phyloP scores from a whole-genome alignment of 2,113 vertebrate genomes.

The Manacus vitellinus region DNA sequence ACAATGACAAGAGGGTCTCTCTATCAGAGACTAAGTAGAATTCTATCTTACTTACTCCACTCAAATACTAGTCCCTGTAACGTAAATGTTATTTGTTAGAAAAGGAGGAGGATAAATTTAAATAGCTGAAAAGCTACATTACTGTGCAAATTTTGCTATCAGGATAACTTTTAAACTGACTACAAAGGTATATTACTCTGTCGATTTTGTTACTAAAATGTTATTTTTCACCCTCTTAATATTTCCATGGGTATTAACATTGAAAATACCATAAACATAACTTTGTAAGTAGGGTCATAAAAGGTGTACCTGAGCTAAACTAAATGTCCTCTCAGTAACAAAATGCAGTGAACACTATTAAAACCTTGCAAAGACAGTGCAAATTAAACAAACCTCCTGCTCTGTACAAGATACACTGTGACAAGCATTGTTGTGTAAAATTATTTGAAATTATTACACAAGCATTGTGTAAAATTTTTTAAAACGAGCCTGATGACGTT shows the following conservation, averaged over 20 bases:
- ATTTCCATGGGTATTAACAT: neutral
- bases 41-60: neutral
- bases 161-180: neutral
- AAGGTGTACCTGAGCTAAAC: neutral
- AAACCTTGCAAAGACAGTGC: neutral
- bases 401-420: neutral
- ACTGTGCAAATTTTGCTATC: neutral
- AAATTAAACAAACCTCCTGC: neutral
- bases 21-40: neutral
- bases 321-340: neutral
- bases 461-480: neutral
- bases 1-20: neutral
- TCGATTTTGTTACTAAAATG: neutral
- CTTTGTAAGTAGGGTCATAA: neutral
- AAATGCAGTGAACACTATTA: neutral
- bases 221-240: neutral
- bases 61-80: neutral
- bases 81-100: neutral
- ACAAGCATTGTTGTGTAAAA: neutral
- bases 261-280: neutral
- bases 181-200: neutral
- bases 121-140: neutral
- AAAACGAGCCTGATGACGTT: neutral
- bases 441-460: neutral
- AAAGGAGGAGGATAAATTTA: neutral